Evolutionary conservation across 92 coral and sea anemone genomes (phyloP), one percentile per base, ranked within the genome.

Genomic region (Hydrozoanthus gracilis): DNA sequence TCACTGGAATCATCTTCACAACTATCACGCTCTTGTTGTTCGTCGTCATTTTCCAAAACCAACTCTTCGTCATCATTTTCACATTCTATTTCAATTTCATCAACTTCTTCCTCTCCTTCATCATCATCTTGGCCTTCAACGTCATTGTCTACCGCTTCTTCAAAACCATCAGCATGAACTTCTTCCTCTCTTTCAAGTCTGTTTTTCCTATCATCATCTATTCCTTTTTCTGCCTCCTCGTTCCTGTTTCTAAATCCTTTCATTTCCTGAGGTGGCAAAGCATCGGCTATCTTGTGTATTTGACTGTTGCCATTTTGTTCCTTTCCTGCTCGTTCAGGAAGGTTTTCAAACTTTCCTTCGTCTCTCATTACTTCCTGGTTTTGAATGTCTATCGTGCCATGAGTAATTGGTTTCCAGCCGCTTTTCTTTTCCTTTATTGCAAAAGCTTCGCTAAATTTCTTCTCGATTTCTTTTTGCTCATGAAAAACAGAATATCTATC

Each of bases 391-490:
- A 16, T 13, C 55, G 45, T 46, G 8, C 18, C 54, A 72, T 44
- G 64, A 16, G 15, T 39, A 15, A 14, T 15, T 12, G 77, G 77
- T 14, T 45, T 47, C 48, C 11, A 72, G n/a, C 49, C 16, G 18
- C 27, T 72, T 45, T 18, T 27, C 52, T 72, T 72, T 47, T 72
- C 55, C 8, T 72, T 72, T 44, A 51, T 3, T 5, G 17, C 4
- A 3, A 47, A 14, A 72, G 48, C 55, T 72, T 72, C 77, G 14
- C 51, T 11, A 4, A 35, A 20, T 35, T 70, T 39, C 8, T 49
- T 70, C 44, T 70, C 51, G 44, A 39, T 70, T 70, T 70, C 51
- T 70, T 70, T 44, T 11, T 70, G 17, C 15, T 71, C 76, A 71
- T 2, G 54, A 46, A 20, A 45, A 71, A 71, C 7, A 71, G 8